A percentile compares a stretch with the other conserved stretches of the same genome.
Conservation (phyloP, 2,797 vertebrate species). For the Streptopelia turtur region DNA sequence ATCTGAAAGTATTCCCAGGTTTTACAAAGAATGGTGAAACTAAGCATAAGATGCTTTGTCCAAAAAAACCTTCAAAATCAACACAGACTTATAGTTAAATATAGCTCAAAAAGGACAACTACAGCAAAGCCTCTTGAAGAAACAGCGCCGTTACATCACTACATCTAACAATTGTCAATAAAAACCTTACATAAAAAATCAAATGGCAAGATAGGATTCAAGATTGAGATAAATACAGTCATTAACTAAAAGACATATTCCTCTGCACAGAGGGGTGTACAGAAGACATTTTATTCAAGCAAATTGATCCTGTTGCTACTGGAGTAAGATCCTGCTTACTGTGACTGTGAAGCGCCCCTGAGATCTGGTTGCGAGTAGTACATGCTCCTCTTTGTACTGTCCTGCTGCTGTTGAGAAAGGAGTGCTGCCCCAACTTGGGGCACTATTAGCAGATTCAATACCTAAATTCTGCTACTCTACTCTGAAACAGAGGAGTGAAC, state of each 20-base stretch:
- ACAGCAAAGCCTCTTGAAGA: neutral
- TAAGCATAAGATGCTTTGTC: neutral
- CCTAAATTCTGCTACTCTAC: neutral
- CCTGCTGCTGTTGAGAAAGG: neutral
- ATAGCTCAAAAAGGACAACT: neutral
- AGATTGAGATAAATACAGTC: neutral
- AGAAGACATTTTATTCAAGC: neutral
- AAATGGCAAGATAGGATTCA: neutral
- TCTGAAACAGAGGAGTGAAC: neutral
- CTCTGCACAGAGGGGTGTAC: neutral
- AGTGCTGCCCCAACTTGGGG: neutral
- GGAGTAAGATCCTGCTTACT: neutral
- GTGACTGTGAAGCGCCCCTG: neutral
- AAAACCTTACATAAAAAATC: neutral
- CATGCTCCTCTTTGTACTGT: fast-evolving
- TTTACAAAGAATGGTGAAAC: constrained; percentile 15
- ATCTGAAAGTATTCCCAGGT: neutral
- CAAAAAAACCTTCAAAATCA: neutral
- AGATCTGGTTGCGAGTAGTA: neutral
- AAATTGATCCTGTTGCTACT: neutral
- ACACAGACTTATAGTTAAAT: neutral
- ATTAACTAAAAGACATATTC: neutral
- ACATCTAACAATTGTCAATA: neutral
- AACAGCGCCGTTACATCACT: neutral
- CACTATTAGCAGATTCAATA: neutral